phyloP scores from a whole-genome alignment of 2,888 invertebrate species.

The Camponotus fellah region DNA sequence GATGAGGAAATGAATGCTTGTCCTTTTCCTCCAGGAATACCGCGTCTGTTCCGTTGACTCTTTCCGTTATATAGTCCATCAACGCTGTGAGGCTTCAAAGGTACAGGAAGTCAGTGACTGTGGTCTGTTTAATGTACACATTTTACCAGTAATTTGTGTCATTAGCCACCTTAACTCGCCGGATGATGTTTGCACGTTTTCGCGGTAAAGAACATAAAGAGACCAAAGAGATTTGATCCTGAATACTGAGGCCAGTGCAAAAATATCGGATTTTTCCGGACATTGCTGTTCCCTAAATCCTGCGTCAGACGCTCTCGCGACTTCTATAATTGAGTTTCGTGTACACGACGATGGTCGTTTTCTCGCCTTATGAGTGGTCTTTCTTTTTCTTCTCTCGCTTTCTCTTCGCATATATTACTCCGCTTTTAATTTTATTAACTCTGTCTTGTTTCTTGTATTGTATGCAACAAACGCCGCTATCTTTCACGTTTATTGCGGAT shows the following conservation, averaged over 20 bases:
- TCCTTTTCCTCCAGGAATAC: background rate
- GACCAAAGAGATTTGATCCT: background rate
- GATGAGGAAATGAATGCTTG: background rate
- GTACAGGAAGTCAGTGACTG: conserved; percentile 20
- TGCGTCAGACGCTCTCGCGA: conserved; percentile 11
- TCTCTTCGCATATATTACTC: conserved; percentile 14
- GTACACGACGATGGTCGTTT: background rate
- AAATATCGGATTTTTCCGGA: conserved; percentile 17
- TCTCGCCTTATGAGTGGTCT: conserved; percentile 17
- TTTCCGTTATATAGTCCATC: conserved; percentile 17
- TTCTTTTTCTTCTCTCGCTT: background rate
- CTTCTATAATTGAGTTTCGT: conserved; percentile 38
- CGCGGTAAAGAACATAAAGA: background rate
- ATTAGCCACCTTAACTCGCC: conserved; percentile 19
- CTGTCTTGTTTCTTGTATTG: conserved; percentile 30
- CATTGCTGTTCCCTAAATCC: conserved; percentile 21
- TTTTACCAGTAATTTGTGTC: conserved; percentile 32
- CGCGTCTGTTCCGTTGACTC: background rate
- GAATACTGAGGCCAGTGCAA: background rate
- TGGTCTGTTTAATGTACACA: conserved; percentile 22
- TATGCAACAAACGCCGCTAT: background rate
- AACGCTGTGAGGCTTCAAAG: conserved; percentile 33
- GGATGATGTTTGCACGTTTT: conserved; percentile 8
- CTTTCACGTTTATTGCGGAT: conserved; percentile 1
- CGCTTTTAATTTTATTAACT: conserved; percentile 40